Percentiles rank a stretch among this genome's conserved stretches.
phyloP scores from a whole-genome alignment of 1,140 invertebrate species.

The Drosophila ogumai region DNA sequence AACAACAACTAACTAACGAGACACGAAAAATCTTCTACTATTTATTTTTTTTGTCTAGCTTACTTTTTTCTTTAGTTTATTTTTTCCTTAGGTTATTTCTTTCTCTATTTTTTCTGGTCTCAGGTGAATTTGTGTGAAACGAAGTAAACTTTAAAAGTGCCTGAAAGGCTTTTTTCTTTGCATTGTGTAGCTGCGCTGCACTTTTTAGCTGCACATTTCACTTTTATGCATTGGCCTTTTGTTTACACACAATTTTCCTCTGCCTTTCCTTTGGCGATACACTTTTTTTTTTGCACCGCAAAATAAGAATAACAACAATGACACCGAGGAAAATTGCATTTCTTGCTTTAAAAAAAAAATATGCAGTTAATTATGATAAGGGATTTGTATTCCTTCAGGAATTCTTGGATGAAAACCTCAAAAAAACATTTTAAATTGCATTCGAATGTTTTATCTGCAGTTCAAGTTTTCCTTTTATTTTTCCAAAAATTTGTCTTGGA shows the following conservation, averaged over 20 bases:
- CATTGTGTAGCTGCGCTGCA: conserved; percentile 13
- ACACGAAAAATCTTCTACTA: conserved; percentile 1
- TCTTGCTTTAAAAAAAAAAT: background rate
- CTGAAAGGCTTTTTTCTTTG: conserved; percentile 57
- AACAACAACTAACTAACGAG: conserved; percentile 5
- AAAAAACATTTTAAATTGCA: background rate
- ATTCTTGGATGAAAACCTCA: background rate
- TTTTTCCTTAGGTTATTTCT: background rate
- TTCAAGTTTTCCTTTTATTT: background rate
- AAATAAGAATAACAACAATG: conserved; percentile 16
- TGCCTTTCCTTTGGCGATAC: background rate
- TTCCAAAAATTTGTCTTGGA: background rate
- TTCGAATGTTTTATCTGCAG: background rate
- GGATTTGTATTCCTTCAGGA: too few relatives aligned
- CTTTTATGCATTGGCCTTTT: conserved; percentile 63
- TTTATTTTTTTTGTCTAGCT: background rate
- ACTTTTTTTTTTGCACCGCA: background rate
- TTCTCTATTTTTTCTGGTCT: background rate
- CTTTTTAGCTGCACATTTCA: conserved; percentile 52
- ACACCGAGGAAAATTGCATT: conserved; percentile 14
- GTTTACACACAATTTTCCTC: conserved; percentile 51
- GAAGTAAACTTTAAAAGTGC: conserved; percentile 58
- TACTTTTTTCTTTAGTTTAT: too few relatives aligned
- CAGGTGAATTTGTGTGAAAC: conserved; percentile 42
- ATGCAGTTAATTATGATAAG: background rate